These are phyloP conservation scores for Brassicogethes aeneus DNA, from an alignment of 2,888 invertebrate species.

Conservation along the genomic window DNA sequence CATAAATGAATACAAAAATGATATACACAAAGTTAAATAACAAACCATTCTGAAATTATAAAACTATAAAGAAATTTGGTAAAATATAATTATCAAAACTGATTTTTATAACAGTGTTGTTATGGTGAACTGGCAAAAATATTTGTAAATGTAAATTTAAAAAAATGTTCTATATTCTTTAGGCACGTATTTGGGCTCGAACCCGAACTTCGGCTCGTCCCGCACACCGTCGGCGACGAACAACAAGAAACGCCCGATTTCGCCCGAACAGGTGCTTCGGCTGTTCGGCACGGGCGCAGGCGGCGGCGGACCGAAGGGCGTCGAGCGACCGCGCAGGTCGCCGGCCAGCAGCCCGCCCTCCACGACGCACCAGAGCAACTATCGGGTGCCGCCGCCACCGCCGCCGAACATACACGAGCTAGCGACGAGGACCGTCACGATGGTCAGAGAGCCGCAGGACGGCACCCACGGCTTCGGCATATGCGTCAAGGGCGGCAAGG, in stretches of 20 bases:
- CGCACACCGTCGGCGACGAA: conserved; percentile 37
- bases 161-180: no score
- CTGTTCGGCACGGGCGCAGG: conserved; percentile 32
- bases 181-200: conserved; percentile 63
- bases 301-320: conserved; percentile 17
- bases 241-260: conserved; percentile 70
- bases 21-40: no score
- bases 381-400: conserved; percentile 27
- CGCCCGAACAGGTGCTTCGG: conserved; percentile 63
- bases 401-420: conserved; percentile 64
- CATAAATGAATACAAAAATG: no score
- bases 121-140: no score
- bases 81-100: no score
- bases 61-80: no score
- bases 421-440: conserved; percentile 74
- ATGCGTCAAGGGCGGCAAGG: conserved; percentile 86
- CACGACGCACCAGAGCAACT: conserved; percentile 61
- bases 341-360: conserved; percentile 66
- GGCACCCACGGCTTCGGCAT: conserved; percentile 81
- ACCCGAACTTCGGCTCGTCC: conserved; percentile 43
- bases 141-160: no score
- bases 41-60: no score
- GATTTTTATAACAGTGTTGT: no score
- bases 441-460: conserved; percentile 74
- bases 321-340: conserved; percentile 43